Evolutionary conservation across 1,140 invertebrate species (phyloP), one percentile per base, ranked within the genome.

Genomic region (Drosophila tristis): DNA sequence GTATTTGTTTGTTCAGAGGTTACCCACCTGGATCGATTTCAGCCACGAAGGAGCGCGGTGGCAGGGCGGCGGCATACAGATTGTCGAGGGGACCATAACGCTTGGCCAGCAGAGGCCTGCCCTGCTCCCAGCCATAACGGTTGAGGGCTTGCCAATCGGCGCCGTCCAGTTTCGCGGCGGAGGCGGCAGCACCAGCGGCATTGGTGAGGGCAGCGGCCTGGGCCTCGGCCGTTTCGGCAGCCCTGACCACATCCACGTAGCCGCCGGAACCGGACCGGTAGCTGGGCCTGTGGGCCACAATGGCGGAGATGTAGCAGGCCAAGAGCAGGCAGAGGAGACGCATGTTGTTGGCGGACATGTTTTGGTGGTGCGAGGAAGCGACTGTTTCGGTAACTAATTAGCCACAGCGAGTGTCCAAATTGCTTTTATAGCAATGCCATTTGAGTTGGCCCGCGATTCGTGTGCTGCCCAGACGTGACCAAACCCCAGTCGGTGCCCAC

Each of bases 351-450:
- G 42, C 65, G 78, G 77, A 85, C 85, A 89, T 87, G 43, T 74
- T 66, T 49, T 35, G 45, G 35, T 78, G 80, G 44, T 85, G 80
- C 72, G 72, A 85, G 76, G 80, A 84, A 53, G 66, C 42, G 78
- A 79, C 66, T 75, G 65, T 78, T 72, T 58, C 55, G 60, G 60
- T 82, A 84, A 87, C 84, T 87, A 87, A 87, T 87, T 89, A 77
- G 66, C 75, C 78, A 73, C 26, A 84, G 84, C 84, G 76, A 78
- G 72, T 84, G 84, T 63, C 68, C 80, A 89, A 89, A 90, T 89
- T 89, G 84, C 84, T 89, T 89, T 89, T 89, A 89, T 89, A 89
- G 85, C 85, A 78, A 89, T 66, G 63, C 50, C 75, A 77, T 84
- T 89, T 84, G 64, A 60, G 75, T 50, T 77, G 57, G 20, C 59